phyloP scores from a whole-genome alignment of 2,888 invertebrate genomes.

The Helicoverpa assulta region DNA sequence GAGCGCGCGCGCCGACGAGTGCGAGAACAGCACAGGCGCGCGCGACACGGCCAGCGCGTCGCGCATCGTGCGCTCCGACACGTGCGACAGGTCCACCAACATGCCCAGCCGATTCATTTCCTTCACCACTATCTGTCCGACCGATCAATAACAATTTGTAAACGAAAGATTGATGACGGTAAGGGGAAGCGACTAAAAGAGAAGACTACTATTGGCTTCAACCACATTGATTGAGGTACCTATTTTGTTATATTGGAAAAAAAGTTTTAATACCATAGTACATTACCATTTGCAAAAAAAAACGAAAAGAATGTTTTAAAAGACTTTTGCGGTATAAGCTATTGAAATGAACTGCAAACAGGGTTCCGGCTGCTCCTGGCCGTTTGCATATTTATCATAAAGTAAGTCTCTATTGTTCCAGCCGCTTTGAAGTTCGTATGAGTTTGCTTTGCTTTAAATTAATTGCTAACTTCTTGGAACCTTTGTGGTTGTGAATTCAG shows the following conservation, averaged over 20 bases:
- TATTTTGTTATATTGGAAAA: slow-evolving; percentile 34
- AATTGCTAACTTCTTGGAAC: slow-evolving; percentile 74
- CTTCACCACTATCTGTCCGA: slow-evolving; percentile 92
- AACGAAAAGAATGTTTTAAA: slow-evolving; percentile 35
- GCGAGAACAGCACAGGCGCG: slow-evolving; percentile 96
- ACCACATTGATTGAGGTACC: slow-evolving; percentile 23
- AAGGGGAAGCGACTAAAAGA: slow-evolving; percentile 19
- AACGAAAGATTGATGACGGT: slow-evolving; percentile 34
- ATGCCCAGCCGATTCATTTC: slow-evolving; percentile 97
- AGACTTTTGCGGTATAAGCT: slow-evolving; percentile 33
- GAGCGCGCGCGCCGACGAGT: slow-evolving; percentile 94
- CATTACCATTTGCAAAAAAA: slow-evolving; percentile 23
- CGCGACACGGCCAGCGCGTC: slow-evolving; percentile 94
- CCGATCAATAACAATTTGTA: slow-evolving; percentile 46
- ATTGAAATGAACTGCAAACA: slow-evolving; percentile 69
- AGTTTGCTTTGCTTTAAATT: slow-evolving; percentile 74
- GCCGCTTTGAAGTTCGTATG: slow-evolving; percentile 69
- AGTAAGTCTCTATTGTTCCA: slow-evolving; percentile 75
- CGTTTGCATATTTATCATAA: slow-evolving; percentile 76
- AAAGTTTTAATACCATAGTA: slow-evolving; percentile 9
- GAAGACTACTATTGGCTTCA: slow-evolving; percentile 4
- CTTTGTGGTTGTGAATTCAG: slow-evolving; percentile 69
- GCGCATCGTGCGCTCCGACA: slow-evolving; percentile 94
- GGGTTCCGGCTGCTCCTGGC: slow-evolving; percentile 59
- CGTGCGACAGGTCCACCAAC: slow-evolving; percentile 96